Evolutionary conservation across 2,113 vertebrate genomes (phyloP), one percentile per base, ranked within the genome.

Genomic region (Oncorhynchus clarkii): DNA sequence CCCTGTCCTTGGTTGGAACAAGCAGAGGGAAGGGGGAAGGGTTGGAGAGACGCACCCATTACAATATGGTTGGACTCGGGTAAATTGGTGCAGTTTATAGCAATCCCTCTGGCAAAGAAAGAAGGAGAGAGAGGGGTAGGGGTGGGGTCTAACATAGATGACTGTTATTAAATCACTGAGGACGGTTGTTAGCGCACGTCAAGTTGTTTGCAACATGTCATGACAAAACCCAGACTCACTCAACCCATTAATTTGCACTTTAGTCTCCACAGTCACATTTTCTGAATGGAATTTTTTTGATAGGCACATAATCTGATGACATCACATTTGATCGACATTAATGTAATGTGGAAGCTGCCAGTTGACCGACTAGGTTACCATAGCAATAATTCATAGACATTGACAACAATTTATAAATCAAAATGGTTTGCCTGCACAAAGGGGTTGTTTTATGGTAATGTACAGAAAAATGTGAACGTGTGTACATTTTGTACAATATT

Each of bases 21-120:
- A 93, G 93, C 90, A 89, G 93, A 94, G 92, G 66, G 60, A 69
- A n/a, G 93, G 94, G 92, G 91, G 92, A 91, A 62, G 85, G 76
- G 79, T 88, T 70, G 89, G 91, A 93, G 39, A 45, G 39, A 95
- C 93, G 93, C 91, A 90, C 93, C 95, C 94, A 96, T 95, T 95
- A 96, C 92, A 91, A 94, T 92, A 91, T 92, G 88, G 94, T 93
- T 92, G 92, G 72, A 94, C 93, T 93, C 93, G 94, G 95, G 94
- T 94, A 94, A 96, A 95, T 95, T 95, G 94, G 89, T 94, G 93
- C 93, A 94, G 94, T 96, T 97, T 95, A 92, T 93, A 90, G 95
- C 91, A 94, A 94, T 95, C 94, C 95, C 94, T 88, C 89, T 85
- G 90, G 94, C 94, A 93, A 94, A 92, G 93, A 94, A 92, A 92